Base-by-base conservation (phyloP, 2,113 vertebrate species). In the Notothenia rossii region DNA sequence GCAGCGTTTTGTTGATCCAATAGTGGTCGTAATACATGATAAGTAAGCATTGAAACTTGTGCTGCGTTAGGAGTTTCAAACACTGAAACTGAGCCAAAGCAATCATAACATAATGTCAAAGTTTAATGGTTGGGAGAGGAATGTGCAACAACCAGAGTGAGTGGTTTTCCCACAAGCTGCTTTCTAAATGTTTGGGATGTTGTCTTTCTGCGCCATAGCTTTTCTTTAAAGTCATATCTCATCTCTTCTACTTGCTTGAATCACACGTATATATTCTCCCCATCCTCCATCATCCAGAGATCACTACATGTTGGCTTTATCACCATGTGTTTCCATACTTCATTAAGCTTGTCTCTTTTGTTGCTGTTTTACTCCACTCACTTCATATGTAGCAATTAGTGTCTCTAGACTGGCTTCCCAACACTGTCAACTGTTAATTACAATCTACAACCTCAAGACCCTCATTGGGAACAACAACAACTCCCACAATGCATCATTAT, bases 391-490 rank as follows among this genome's bases (percentile, higher is more conserved):
- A 33, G 18, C 22, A 45, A 10, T 22, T 33, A 75, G n/a, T 45
- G 8, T 66, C 53, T 51, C 29, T 3, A 29, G 62, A 18, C n/a
- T n/a, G 43, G 43, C 43, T 58, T 45, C 50, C 25, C 22, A 63
- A 45, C 29, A n/a, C 8, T 43, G 6, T 8, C 60, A 65, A 43
- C 9, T 9, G 14, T 62, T 45, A 4, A 62, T 54, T 62, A 11
- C 70, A 56, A 60, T 43, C 12, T 1, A 11, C n/a, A 48, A 62
- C 4, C 67, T 75, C 22, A 59, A 40, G 17, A 53, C 9, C 14
- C 25, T 20, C 18, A 7, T 40, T 43, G 43, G 15, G 36, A 75
- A 56, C 36, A 67, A 51, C 6, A 65, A 11, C 45, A 89, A 74
- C 12, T 43, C 54, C 63, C 54, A 63, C 56, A 56, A 48, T 56